Percentiles rank a stretch among this genome's conserved stretches.
Evolutionary conservation across 2,113 vertebrate species (phyloP).

Genomic region (Calyptommatus sinebrachiatus): DNA sequence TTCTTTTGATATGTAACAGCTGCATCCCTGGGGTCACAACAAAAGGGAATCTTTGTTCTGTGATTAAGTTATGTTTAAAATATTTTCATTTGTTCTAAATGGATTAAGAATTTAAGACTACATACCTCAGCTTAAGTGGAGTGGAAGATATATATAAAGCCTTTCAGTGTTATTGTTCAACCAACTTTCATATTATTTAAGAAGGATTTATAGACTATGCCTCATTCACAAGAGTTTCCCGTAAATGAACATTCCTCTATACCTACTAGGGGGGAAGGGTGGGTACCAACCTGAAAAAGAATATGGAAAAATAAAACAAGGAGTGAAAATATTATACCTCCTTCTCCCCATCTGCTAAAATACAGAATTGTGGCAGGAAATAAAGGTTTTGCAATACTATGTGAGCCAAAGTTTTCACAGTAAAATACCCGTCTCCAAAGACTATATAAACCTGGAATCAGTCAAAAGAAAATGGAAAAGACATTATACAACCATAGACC

Average conservation of each 20-base stretch:
- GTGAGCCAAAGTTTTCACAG: constrained; percentile 41
- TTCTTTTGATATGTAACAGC: constrained; percentile 6
- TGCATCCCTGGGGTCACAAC: not conserved
- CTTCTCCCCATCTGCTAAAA: constrained; percentile 59
- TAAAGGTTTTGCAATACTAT: constrained; percentile 59
- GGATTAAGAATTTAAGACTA: constrained; percentile 34
- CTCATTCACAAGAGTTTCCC: constrained; percentile 61
- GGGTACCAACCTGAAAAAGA: constrained; percentile 57
- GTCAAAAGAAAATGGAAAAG: constrained; percentile 62
- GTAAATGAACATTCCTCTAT: constrained; percentile 67
- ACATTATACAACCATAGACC: constrained; percentile 63
- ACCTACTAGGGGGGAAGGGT: constrained; percentile 54
- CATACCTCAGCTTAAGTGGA: constrained; percentile 19
- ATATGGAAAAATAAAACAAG: constrained; percentile 63
- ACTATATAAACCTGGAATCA: constrained; percentile 61
- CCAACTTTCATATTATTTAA: constrained; percentile 48
- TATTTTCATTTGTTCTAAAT: constrained; percentile 32
- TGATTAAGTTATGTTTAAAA: constrained; percentile 38
- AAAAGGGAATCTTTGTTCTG: constrained; percentile 6
- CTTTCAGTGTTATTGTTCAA: constrained; percentile 62
- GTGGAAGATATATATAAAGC: not conserved
- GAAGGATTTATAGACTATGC: constrained; percentile 62
- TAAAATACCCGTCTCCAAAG: constrained; percentile 53
- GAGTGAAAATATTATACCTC: not conserved
- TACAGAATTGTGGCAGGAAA: constrained; percentile 61